Base-by-base conservation (phyloP, 2,797 vertebrate species). In the Intellagama lesueurii region DNA sequence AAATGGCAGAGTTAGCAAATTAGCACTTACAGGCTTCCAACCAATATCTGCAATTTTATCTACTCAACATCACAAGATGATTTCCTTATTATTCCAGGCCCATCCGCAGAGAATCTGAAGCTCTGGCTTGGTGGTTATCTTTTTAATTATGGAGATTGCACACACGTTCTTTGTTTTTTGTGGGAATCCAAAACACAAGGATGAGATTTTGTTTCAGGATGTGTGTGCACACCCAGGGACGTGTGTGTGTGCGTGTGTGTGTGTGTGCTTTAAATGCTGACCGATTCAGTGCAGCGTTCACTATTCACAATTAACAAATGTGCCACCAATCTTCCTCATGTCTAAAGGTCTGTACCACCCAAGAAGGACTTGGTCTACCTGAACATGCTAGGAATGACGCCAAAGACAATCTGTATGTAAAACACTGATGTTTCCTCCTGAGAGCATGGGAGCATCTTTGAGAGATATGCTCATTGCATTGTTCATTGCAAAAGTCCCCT, bases 11-110 rank as follows among this genome's bases (percentile, higher is more conserved):
- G 95, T 90, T 93, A 93, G 92, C 94, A 95, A 96, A 95, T 94
- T 94, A 95, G 93, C 88, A 94, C n/a, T 95, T 97, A 94, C 93
- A 93, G 96, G 95, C 93, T 94, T 96, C 96, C 91, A 92, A 96
- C 94, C 91, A 94, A 22, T 92, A 91, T 95, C 91, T 89, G 24
- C 94, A 89, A 81, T 90, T 95, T 94, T 89, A 90, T 91, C 79
- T 90, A 88, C 87, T 0, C 28, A 86, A 85, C 90, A 75, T 87
- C 52, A 0, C 35, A 35, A 83, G 60, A 68, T 28, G 32, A 44
- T 87, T 83, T n/a, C 80, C 16, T 92, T 92, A 66, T 52, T 94
- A 76, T 44, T 8, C 80, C 47, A 60, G 60, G 64, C 75, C 32
- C 81, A 88, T 78, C 1, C 19, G 56, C 85, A 30, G 85, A 84